These are phyloP conservation scores for Parambassis ranga DNA, from an alignment of 2,797 vertebrate species.

Conservation along the genomic window DNA sequence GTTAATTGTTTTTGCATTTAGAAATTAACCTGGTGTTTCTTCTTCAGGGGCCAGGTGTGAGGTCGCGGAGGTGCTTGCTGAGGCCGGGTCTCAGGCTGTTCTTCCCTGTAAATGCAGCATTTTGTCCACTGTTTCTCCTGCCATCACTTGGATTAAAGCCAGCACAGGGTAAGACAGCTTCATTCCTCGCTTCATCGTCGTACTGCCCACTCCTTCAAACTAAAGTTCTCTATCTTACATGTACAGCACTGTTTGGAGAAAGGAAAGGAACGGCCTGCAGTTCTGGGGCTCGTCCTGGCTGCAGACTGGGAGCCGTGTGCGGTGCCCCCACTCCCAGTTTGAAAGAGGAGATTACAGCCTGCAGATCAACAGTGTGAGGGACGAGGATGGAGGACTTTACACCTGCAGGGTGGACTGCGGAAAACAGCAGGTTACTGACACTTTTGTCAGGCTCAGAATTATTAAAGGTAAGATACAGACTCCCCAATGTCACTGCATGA, in stretches of 20 bases:
- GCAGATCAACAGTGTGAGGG: constrained; percentile 53
- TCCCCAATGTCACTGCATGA: background rate
- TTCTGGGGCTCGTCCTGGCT: constrained; percentile 46
- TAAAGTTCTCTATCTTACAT: background rate
- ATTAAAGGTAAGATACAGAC: constrained; percentile 66
- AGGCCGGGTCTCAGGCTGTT: constrained; percentile 50
- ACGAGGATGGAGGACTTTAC: constrained; percentile 72
- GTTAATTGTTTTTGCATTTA: background rate
- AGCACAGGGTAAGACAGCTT: constrained; percentile 46
- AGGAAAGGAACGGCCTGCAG: constrained; percentile 70
- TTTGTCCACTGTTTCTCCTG: accelerated
- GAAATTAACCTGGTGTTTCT: background rate
- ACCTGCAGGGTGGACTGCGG: constrained; percentile 41
- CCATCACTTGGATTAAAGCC: constrained; percentile 55
- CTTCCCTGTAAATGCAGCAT: constrained; percentile 56
- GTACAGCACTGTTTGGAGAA: constrained; percentile 76
- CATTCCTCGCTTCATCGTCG: background rate
- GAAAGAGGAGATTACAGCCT: constrained; percentile 65
- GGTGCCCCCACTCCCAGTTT: constrained; percentile 52
- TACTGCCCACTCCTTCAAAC: background rate
- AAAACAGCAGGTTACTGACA: accelerated
- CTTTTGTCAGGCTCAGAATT: constrained; percentile 61
- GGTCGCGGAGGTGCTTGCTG: constrained; percentile 51
- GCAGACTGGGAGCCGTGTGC: background rate
- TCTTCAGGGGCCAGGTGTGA: constrained; percentile 40